Percentiles rank a stretch among this genome's conserved stretches.
These are phyloP conservation scores for Pristionchus pacificus DNA, from an alignment of 1,140 invertebrate genomes.

Conservation along the genomic window DNA sequence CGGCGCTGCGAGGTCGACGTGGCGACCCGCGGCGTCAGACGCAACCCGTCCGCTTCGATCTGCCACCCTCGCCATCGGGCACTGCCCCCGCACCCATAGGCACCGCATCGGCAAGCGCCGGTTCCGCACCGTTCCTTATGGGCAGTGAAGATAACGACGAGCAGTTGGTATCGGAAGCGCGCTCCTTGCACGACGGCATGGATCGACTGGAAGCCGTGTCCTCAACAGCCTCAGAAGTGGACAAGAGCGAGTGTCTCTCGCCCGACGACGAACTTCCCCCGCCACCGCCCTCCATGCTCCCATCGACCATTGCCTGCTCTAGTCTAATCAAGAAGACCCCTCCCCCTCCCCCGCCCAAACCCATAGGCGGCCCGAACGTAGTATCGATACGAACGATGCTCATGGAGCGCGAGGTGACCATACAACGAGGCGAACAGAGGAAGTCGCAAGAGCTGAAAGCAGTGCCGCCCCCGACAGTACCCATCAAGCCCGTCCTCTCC, in stretches of 20 bases:
- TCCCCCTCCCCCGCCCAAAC: conserved; percentile 28
- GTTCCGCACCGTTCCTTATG: conserved; percentile 24
- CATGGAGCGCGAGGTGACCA: background rate
- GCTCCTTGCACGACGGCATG: conserved; percentile 34
- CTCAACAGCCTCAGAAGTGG: background rate
- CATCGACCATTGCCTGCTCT: background rate
- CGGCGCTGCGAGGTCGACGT: conserved; percentile 22
- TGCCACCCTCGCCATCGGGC: conserved; percentile 27
- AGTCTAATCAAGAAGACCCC: background rate
- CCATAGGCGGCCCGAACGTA: conserved; percentile 17
- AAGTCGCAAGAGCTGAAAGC: background rate
- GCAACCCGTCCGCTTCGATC: conserved; percentile 39
- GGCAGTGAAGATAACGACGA: conserved; percentile 19
- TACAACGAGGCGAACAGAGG: background rate
- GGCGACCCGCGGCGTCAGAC: conserved; percentile 27
- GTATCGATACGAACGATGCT: conserved; percentile 18
- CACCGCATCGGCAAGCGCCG: conserved; percentile 14
- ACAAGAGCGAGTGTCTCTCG: background rate
- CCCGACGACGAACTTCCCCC: conserved; percentile 24
- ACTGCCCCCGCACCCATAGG: conserved; percentile 1
- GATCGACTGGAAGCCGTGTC: conserved; percentile 13
- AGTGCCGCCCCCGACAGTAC: background rate
- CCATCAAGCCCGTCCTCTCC: background rate
- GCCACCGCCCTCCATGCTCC: conserved; percentile 14
- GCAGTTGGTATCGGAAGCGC: conserved; percentile 14